Evolutionary conservation across 1,140 invertebrate species (phyloP), one percentile per base, ranked within the genome.

Genomic region (Trichoplusia ni): DNA sequence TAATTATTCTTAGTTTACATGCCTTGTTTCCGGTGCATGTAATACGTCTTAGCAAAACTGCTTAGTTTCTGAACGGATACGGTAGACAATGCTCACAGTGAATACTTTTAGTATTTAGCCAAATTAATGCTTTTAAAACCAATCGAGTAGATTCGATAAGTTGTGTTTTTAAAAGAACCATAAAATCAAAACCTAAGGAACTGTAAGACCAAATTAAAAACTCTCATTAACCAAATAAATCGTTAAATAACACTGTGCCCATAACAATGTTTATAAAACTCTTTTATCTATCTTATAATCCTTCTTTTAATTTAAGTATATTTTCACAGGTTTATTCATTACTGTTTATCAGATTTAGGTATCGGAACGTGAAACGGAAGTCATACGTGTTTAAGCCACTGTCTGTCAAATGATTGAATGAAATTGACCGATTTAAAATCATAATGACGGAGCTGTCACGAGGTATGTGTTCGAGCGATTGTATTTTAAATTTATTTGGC

Each of bases 401-500:
- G 16, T 6, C 54, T 58, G 38, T 58, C 25, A 58, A 19, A 23
- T 11, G 21, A 42, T n/a, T 56, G 35, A 60, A 23, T 35, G 21
- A 58, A 53, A 65, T 23, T 65, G 42, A 68, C 49, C 49, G 61
- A 64, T 13, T 42, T 47, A 29, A 56, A 59, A 54, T 44, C n/a
- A 68, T 56, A 75, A 89, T 89, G 86, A 85, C 86, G 74, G 86
- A 89, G 38, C 79, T 89, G 84, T 89, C 86, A 89, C 86, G 86
- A 87, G 86, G 86, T 89, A 21, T 61, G 72, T 68, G 9, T 35
- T 3, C 13, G 4, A 19, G 11, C n/a, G 3, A 19, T 19, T 6
- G 6, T n/a, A 38, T 38, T 54, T 40, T 40, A 38, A 9, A 11
- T 21, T 14, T 37, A 25, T 16, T 35, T n/a, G 5, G 18, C 38